Base-by-base conservation (phyloP, 2,888 invertebrate genomes). In the Rhingia rostrata region DNA sequence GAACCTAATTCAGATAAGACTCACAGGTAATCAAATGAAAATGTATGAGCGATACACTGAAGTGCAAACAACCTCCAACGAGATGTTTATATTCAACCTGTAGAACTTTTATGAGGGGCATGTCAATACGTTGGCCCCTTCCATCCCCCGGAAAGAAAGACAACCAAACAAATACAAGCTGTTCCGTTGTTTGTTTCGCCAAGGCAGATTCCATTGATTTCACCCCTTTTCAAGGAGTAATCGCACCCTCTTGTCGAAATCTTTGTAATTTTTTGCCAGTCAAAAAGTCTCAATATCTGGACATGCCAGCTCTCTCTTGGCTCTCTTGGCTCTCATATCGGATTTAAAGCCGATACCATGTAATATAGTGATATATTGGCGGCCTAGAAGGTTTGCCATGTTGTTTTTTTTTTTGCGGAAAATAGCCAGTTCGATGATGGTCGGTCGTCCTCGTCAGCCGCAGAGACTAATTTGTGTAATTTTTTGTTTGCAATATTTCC, bases 1-100 rank as follows among this genome's bases (percentile, higher is more conserved):
- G 30, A 61, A 72, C 72, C 30, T 51, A 33, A 60, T 72, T 72
- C 53, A 33, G 69, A 70, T 64, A 70, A 51, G 58, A 64, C 53
- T 66, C 61, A 47, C 35, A 66, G 66, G 82, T 72, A 82, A 82
- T 54, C 47, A 47, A 82, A 75, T 74, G 60, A 77, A 77, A 77
- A 63, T 73, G 78, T 78, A 54, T 73, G 78, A 73, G 73, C 49
- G 39, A 35, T 60, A 60, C 41, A 22, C 41, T 43, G 51, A 14
- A 63, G 63, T 77, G 78, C 82, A 78, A 67, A 67, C 78, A 74
- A 43, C 47, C 22, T 14, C 6, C 41, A 54, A n/a, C 49, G 30
- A 66, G 58, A 67, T 77, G 82, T 82, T 78, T 78, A 67, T 67
- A 73, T 69, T 78, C 82, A 83, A 83, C 82, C 82, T 83, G 82